Conservation (phyloP, 2,888 invertebrate species). For the Alcis repandata region DNA sequence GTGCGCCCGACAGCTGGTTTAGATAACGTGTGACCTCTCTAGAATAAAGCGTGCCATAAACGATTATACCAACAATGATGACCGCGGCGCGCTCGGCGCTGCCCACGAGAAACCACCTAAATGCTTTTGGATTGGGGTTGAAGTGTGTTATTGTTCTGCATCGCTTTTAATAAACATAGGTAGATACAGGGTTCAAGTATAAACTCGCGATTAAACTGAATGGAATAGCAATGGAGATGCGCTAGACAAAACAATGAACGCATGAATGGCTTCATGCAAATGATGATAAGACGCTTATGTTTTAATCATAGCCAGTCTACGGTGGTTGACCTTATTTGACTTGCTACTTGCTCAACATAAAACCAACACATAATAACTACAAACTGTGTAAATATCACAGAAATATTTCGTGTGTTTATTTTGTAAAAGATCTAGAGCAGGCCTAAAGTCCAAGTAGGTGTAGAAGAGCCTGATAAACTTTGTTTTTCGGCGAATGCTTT, state of each 20-base stretch:
- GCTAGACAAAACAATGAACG: slow-evolving; percentile 33
- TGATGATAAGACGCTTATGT: slow-evolving; percentile 33
- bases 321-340: slow-evolving; percentile 26
- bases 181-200: slow-evolving; percentile 8
- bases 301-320: slow-evolving; percentile 26
- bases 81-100: slow-evolving; percentile 45
- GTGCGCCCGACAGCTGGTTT: slow-evolving; percentile 82
- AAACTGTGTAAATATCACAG: slow-evolving; percentile 10
- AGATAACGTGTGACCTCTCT: slow-evolving; percentile 82
- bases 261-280: slow-evolving; percentile 36
- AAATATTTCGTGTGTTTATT: not conserved
- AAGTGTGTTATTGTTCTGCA: slow-evolving; percentile 30
- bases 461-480: slow-evolving; percentile 32
- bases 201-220: slow-evolving; percentile 23
- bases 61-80: slow-evolving; percentile 71
- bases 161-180: slow-evolving; percentile 18
- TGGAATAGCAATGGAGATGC: slow-evolving; percentile 27
- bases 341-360: slow-evolving; percentile 4
- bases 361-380: not conserved
- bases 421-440: slow-evolving; percentile 1
- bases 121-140: slow-evolving; percentile 34
- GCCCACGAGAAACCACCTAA: slow-evolving; percentile 41
- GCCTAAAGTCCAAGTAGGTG: not conserved
- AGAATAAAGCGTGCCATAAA: slow-evolving; percentile 72
- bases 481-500: slow-evolving; percentile 64